Evolutionary conservation across 2,113 vertebrate species (phyloP), one percentile per base, ranked within the genome.

Genomic region (Hippocampus guttulatus): DNA sequence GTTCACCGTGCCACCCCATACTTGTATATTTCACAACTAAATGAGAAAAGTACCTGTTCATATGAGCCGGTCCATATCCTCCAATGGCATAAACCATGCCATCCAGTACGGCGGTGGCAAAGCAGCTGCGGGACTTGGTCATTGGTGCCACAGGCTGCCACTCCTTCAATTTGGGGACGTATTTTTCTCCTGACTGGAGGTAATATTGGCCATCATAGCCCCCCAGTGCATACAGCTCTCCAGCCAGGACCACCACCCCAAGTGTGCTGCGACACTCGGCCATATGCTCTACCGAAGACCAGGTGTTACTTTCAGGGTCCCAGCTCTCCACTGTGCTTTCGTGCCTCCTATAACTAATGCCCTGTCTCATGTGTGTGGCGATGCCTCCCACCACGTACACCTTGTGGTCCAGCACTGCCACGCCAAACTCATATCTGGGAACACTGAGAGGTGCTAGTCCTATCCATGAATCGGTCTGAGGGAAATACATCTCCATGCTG

Each of bases 401-500:
- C 71, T 96, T 97, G 91, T 98, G 96, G 81, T 98, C 94, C 75
- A 99, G 93, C 55, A 96, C 95, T 0, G 95, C 97, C 20, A 98
- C 90, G 2, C 96, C 97, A 43, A 98, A 99, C 75, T 99, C 97
- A 41, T 95, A 96, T 63, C 97, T 95, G 1, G 97, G 95, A 69
- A 95, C 95, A 67, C 93, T 94, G 7, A 99, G 93, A 0, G 97
- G 96, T 4, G 97, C 96, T 85, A 99, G 92, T 45, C 95, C 96
- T 33, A 98, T 98, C 97, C 97, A 99, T 1, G 97, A 96, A 85
- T 99, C 96, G 0, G 94, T 98, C 88, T 98, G 95, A 25, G 97
- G 97, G 82, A 98, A 98, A 77, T 97, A 99, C 97, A 98, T 98
- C 88, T 98, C 96, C 91, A 95, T 95, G 70, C 96, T 98, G 90